Base-by-base conservation (phyloP, 1,140 invertebrate species). In the Alviniconcha marisindica region DNA sequence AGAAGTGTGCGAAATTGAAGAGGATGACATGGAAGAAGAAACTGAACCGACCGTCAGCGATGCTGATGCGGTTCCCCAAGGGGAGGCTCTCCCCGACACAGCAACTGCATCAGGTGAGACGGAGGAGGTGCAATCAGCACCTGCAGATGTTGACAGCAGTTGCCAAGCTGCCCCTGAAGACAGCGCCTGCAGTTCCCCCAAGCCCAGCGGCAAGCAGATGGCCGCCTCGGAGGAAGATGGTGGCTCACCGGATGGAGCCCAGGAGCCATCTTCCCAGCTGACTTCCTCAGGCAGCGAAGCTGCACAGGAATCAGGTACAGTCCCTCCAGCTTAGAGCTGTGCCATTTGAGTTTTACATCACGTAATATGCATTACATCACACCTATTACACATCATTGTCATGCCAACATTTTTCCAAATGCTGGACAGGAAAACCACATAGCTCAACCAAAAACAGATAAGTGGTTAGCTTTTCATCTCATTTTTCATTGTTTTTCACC, bases 131-230 rank as follows among this genome's bases (percentile, higher is more conserved):
- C 2, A 40, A 36, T 21, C 24, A 28, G 73, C 31, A 51, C 33
- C 73, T 31, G n/a, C 7, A 21, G 73, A 76, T 48, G 73, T n/a
- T 33, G 73, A 5, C 3, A 31, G 73, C 73, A 76, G 73, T 76
- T 76, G 73, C 42, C n/a, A n/a, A 48, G 40, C 40, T 76, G 73
- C 73, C 73, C 73, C 73, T 76, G 73, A 48, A 40, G 73, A 76
- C 12, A n/a, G 44, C 73, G 10, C 73, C 40, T 14, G 38, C 24
- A 36, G 44, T 54, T 48, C 42, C 73, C 73, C 73, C 40, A n/a
- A 51, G 36, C 38, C 33, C 24, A 33, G n/a, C 40, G 73, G n/a
- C 40, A 5, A 51, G 73, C 73, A 76, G 73, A 76, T 76, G 73
- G 73, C 73, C 73, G 12, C 73, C 40, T 7, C 40, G n/a, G 36